A percentile compares a stretch with the other conserved stretches of the same genome.
These are phyloP conservation scores for Zelostemma sp. DNA, from an alignment of 1,140 invertebrate genomes.

Conservation along the genomic window DNA sequence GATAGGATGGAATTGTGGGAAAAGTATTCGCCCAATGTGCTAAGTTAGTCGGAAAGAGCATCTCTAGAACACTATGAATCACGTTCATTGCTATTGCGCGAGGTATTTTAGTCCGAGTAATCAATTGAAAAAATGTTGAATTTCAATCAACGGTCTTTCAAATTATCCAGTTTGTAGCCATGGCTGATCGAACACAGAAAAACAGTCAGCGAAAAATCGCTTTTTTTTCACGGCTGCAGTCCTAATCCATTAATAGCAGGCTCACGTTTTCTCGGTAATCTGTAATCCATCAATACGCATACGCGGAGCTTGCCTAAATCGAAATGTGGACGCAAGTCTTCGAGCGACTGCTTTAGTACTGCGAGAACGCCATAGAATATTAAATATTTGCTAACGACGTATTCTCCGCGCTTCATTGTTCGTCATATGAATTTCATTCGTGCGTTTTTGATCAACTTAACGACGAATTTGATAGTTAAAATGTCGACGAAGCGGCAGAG, in stretches of 20 bases:
- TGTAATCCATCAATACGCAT: slow-evolving; percentile 59
- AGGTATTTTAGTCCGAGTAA: no score
- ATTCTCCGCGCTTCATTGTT: no score
- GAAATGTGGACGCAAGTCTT: slow-evolving; percentile 27
- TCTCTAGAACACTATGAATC: no score
- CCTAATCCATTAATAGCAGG: slow-evolving; percentile 65
- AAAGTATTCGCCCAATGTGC: no score
- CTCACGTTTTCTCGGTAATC: slow-evolving; percentile 57
- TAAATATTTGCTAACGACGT: slow-evolving; percentile 22
- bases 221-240: slow-evolving; percentile 43
- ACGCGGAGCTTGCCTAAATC: slow-evolving; percentile 25
- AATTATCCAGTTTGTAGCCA: slow-evolving; percentile 12
- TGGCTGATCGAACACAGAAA: slow-evolving; percentile 10
- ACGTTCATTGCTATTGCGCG: no score
- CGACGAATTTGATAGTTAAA: no score
- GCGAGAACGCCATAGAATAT: slow-evolving; percentile 10
- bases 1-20: no score
- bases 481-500: no score
- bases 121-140: slow-evolving; percentile 15
- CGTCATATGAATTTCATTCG: no score
- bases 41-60: no score
- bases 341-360: slow-evolving; percentile 19
- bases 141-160: slow-evolving; percentile 15
- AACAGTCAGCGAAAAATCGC: slow-evolving; percentile 57
- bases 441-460: no score